Conservation (phyloP, 1,140 invertebrate genomes). For the Portunus trituberculatus region DNA sequence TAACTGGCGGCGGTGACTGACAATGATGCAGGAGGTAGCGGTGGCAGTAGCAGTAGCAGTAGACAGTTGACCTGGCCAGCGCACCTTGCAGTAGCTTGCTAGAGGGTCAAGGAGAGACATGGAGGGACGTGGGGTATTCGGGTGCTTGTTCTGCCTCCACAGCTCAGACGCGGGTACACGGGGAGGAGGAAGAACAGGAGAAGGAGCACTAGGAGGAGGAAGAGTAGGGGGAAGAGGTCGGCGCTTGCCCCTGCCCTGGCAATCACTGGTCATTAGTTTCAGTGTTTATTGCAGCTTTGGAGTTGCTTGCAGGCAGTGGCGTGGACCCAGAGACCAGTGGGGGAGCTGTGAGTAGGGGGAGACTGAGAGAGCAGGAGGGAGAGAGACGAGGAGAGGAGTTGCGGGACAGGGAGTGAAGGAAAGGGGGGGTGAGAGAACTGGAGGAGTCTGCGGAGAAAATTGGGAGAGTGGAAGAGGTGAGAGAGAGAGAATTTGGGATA, state of each 20-base stretch:
- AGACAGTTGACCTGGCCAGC: neutral
- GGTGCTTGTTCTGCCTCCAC: neutral
- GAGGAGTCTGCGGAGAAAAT: neutral
- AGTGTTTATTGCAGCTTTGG: neutral
- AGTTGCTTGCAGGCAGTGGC: slow-evolving; percentile 7
- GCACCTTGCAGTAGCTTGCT: no score
- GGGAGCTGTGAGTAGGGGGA: neutral
- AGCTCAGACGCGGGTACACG: neutral
- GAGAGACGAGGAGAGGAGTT: neutral
- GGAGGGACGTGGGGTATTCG: neutral
- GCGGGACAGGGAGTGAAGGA: no score
- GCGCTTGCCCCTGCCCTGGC: neutral
- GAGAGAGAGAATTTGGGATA: neutral
- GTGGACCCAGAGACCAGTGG: neutral
- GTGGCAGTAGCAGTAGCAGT: neutral
- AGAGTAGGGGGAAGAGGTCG: neutral
- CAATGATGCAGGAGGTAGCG: neutral
- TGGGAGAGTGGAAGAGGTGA: neutral
- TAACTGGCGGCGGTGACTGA: neutral
- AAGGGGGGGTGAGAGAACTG: neutral
- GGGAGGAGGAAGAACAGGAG: neutral
- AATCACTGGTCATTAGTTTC: slow-evolving; percentile 14
- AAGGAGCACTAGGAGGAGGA: neutral
- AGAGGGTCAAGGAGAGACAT: neutral
- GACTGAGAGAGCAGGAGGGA: neutral